phyloP scores from a whole-genome alignment of 2,888 invertebrate species.

The Erebia ligea region DNA sequence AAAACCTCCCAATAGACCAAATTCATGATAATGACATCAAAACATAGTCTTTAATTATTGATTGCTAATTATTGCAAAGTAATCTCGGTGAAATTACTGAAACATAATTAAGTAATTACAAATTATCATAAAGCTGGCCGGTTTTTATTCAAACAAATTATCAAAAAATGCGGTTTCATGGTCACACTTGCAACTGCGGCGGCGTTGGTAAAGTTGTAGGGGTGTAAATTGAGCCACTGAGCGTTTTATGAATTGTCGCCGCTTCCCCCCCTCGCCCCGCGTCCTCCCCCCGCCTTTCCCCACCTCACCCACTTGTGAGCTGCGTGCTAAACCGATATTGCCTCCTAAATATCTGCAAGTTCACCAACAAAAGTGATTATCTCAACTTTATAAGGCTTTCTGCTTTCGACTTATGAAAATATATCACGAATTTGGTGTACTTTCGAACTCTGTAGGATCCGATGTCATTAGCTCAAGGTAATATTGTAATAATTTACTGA shows the following conservation, averaged over 20 bases:
- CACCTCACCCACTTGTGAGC: conserved; percentile 43
- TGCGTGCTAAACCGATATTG: conserved; percentile 51
- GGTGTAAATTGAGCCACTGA: conserved; percentile 51
- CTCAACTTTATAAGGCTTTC: conserved; percentile 25
- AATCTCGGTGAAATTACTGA: no score
- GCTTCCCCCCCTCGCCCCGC: conserved; percentile 39
- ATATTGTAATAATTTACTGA: neutral
- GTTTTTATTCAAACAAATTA: neutral
- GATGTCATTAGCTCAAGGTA: conserved; percentile 5
- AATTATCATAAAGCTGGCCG: no score
- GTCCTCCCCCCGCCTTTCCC: conserved; percentile 40
- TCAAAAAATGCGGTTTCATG: neutral
- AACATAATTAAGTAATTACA: no score
- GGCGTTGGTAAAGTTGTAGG: conserved; percentile 29
- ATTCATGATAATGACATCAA: no score
- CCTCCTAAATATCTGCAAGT: conserved; percentile 54
- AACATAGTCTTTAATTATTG: no score
- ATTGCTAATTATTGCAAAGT: no score
- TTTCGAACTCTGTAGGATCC: neutral
- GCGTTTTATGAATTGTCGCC: conserved; percentile 59
- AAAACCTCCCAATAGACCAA: no score
- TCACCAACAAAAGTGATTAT: conserved; percentile 32
- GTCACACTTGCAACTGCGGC: conserved; percentile 1
- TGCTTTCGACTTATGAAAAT: conserved; percentile 22
- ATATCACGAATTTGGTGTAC: conserved; percentile 12